Conservation (phyloP, 2,113 vertebrate genomes). For the Morone saxatilis region DNA sequence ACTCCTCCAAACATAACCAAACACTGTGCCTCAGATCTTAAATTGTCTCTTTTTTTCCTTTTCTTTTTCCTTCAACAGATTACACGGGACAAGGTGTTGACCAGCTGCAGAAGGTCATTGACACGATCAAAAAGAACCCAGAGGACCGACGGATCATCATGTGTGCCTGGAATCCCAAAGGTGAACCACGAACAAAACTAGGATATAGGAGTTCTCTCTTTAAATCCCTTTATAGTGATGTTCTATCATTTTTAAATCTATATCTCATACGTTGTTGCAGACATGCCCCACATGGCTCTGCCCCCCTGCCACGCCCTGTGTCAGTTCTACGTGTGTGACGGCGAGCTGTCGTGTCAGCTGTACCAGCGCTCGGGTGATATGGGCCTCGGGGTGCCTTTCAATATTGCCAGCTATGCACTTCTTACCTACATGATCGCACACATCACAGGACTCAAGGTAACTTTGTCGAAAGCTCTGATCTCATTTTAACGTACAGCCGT, state of each 20-base stretch:
- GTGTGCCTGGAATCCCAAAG: slow-evolving; percentile 92
- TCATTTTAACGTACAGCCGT: fast-evolving
- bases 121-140: slow-evolving; percentile 93
- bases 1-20: background rate
- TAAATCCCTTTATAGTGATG: background rate
- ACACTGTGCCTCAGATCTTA: background rate
- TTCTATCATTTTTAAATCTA: background rate
- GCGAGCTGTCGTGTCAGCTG: slow-evolving; percentile 96
- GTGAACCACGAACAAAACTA: slow-evolving; percentile 26
- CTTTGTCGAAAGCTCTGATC: no score
- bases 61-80: slow-evolving; percentile 82
- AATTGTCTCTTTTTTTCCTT: background rate
- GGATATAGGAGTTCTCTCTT: background rate
- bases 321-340: slow-evolving; percentile 94
- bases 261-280: slow-evolving; percentile 70
- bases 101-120: slow-evolving; percentile 94
- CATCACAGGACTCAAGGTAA: slow-evolving; percentile 93
- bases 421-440: slow-evolving; percentile 98
- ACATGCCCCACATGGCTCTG: slow-evolving; percentile 93
- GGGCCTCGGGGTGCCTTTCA: slow-evolving; percentile 97
- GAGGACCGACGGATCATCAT: slow-evolving; percentile 97
- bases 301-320: slow-evolving; percentile 96
- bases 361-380: slow-evolving; percentile 98
- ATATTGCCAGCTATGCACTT: slow-evolving; percentile 96
- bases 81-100: slow-evolving; percentile 95